Evolutionary conservation across 2,888 invertebrate species (phyloP).

Genomic region (Blastobasis lacticolella): DNA sequence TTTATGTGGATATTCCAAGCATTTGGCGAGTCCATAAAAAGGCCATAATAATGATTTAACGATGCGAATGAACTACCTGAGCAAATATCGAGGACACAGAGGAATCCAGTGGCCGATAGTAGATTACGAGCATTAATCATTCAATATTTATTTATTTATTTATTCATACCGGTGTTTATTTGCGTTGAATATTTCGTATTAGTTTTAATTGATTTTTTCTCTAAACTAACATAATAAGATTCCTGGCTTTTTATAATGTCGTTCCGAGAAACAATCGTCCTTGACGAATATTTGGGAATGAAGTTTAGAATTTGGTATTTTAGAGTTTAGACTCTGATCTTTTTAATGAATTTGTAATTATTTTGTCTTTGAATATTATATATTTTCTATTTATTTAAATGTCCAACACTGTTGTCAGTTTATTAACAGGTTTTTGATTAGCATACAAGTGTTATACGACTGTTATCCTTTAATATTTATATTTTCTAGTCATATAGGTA

Average conservation of each 20-base stretch:
- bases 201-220: slow-evolving; percentile 43
- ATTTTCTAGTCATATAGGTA: no score
- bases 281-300: no score
- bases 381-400: no score
- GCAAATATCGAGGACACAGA: slow-evolving; percentile 26
- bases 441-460: no score
- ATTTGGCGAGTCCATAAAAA: slow-evolving; percentile 20
- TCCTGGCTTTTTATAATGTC: no score
- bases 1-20: slow-evolving; percentile 12
- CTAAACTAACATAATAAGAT: background rate
- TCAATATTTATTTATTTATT: slow-evolving; percentile 21
- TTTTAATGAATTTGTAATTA: background rate
- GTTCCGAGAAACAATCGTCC: no score
- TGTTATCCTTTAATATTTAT: no score
- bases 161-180: slow-evolving; percentile 12
- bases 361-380: no score
- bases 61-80: slow-evolving; percentile 44
- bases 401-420: no score
- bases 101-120: slow-evolving; percentile 68
- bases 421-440: no score
- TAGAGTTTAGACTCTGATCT: background rate
- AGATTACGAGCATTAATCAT: slow-evolving; percentile 62
- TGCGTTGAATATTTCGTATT: slow-evolving; percentile 42
- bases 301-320: no score
- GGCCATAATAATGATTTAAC: slow-evolving; percentile 40